Evolutionary conservation across 2,888 invertebrate genomes (phyloP).

Genomic region (Ypsolopha sequella): DNA sequence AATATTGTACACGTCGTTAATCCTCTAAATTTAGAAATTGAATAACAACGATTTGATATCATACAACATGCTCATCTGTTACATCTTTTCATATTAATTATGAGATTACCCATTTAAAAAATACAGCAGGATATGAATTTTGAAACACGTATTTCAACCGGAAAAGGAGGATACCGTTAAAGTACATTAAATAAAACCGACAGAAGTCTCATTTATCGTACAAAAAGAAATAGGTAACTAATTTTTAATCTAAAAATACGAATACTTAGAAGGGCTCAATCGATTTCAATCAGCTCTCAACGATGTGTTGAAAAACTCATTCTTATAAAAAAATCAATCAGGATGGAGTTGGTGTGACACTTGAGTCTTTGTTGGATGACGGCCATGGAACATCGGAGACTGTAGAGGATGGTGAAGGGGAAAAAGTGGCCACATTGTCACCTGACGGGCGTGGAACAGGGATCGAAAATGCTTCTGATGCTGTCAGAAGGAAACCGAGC

Average conservation of each 20-base stretch:
- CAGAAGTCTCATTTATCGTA: slow-evolving; percentile 11
- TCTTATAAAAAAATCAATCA: slow-evolving; percentile 62
- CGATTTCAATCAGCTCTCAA: slow-evolving; percentile 50
- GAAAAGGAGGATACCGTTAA: neutral
- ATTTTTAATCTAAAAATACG: slow-evolving; percentile 32
- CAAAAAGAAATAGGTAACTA: slow-evolving; percentile 3
- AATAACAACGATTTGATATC: no score
- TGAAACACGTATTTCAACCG: no score
- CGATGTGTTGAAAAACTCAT: slow-evolving; percentile 30
- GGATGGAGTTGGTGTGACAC: slow-evolving; percentile 56
- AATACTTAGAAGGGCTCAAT: slow-evolving; percentile 30
- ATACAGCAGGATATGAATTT: neutral
- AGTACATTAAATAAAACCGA: no score
- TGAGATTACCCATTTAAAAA: no score
- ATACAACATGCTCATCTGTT: no score
- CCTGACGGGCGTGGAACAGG: slow-evolving; percentile 35
- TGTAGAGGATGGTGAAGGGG: slow-evolving; percentile 36
- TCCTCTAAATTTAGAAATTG: no score
- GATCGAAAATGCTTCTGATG: slow-evolving; percentile 21
- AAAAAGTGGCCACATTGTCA: slow-evolving; percentile 43
- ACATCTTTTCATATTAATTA: no score
- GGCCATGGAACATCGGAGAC: slow-evolving; percentile 51
- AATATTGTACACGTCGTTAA: no score
- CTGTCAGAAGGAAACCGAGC: slow-evolving; percentile 21
- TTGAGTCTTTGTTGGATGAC: slow-evolving; percentile 43